A percentile compares a stretch with the other conserved stretches of the same genome.
phyloP scores from a whole-genome alignment of 2,797 vertebrate genomes.

The Artibeus lituratus region DNA sequence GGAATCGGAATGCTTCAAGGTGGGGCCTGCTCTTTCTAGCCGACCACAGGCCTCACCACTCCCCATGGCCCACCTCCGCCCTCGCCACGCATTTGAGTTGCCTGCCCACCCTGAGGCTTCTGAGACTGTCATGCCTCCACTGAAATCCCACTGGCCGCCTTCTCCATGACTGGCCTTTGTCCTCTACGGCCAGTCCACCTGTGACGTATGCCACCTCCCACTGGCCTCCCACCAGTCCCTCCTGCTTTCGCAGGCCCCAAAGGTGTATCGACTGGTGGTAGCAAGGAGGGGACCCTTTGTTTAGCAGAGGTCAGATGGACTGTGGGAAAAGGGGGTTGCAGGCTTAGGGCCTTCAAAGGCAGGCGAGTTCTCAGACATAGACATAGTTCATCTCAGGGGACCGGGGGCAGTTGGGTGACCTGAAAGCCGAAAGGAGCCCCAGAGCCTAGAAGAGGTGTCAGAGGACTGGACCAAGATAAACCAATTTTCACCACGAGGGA shows the following conservation, averaged over 20 bases:
- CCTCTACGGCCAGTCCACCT: not conserved
- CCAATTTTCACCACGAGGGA: not conserved
- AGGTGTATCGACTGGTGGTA: not conserved
- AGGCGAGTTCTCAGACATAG: not conserved
- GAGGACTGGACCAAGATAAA: not conserved
- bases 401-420: not conserved
- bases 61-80: not conserved
- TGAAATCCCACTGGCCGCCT: not conserved
- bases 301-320: not conserved
- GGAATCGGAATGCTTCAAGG: constrained; percentile 28
- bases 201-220: not conserved
- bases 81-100: not conserved
- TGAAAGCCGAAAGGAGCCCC: not conserved
- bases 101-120: not conserved
- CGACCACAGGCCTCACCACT: not conserved
- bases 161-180: not conserved
- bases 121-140: not conserved
- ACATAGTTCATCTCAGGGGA: not conserved
- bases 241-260: not conserved
- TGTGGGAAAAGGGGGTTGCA: not conserved
- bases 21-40: not conserved
- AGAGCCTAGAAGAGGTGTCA: not conserved
- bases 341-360: not conserved
- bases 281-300: not conserved
- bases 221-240: not conserved